phyloP scores from a whole-genome alignment of 2,888 invertebrate genomes.

The Anaspis maculata region DNA sequence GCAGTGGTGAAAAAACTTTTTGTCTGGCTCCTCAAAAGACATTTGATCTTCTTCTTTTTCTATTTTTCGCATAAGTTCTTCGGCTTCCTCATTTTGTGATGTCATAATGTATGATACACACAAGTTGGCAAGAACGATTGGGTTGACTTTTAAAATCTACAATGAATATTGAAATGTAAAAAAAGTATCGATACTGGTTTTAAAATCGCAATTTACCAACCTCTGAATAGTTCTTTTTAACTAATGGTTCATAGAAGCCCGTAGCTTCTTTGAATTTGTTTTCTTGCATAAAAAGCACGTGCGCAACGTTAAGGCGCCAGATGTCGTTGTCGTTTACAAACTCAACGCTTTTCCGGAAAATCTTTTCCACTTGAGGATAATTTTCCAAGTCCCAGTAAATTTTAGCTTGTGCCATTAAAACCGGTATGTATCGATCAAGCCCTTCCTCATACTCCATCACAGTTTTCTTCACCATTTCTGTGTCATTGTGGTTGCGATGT shows the following conservation, averaged over 20 bases:
- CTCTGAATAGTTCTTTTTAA: slow-evolving; percentile 88
- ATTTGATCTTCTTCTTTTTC: slow-evolving; percentile 95
- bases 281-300: slow-evolving; percentile 98
- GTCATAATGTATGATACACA: slow-evolving; percentile 99
- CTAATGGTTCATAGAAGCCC: slow-evolving; percentile 96
- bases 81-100: slow-evolving; percentile 96
- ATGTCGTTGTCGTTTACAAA: slow-evolving; percentile 96
- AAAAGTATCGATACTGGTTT: neutral
- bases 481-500: slow-evolving; percentile 73
- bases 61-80: slow-evolving; percentile 96
- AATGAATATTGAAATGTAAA: slow-evolving; percentile 22
- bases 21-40: slow-evolving; percentile 85
- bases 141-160: slow-evolving; percentile 85
- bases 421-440: slow-evolving; percentile 75
- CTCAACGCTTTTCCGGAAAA: slow-evolving; percentile 93
- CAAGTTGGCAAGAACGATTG: slow-evolving; percentile 95
- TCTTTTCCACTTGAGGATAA: slow-evolving; percentile 92
- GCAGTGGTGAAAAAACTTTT: slow-evolving; percentile 91
- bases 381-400: slow-evolving; percentile 97
- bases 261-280: slow-evolving; percentile 97
- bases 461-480: slow-evolving; percentile 80
- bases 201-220: slow-evolving; percentile 34
- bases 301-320: slow-evolving; percentile 97
- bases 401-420: slow-evolving; percentile 98
- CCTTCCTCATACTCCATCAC: slow-evolving; percentile 49